Evolutionary conservation across 1,140 invertebrate genomes (phyloP), one percentile per base, ranked within the genome.

Genomic region (Thereuonema tuberculata): DNA sequence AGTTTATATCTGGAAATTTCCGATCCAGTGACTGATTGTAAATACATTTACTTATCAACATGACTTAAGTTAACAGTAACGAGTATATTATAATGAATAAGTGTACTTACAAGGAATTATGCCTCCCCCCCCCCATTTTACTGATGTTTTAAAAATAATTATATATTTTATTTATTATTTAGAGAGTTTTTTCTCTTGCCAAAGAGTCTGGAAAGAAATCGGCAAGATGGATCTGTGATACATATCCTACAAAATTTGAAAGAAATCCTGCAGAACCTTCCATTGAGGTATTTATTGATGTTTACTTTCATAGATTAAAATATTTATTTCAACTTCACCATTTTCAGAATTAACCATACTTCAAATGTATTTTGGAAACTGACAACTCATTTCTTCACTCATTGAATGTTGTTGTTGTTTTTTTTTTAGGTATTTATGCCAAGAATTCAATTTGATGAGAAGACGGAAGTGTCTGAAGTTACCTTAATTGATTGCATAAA

Each of bases 161-260:
- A 5, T 37, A 9, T 37, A n/a, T n/a, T n/a, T 43, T 5, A 21
- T 59, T 59, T 55, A 48, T 20, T 25, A 62, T 77, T 2, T 86
- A 91, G 73, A 71, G 89, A 63, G 74, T 76, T 0, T 93, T 78
- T 76, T 82, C 87, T 5, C 71, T 96, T 63, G 80, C 90, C 2
- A 83, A 85, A 69, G 90, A 93, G 71, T 80, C 89, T 25, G 92
- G 91, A 3, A 80, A 81, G 54, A 93, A 89, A 75, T 84, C 91
- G 48, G 91, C 91, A 1, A 79, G 81, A 60, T 96, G 87, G 85
- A 80, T 95, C 52, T 74, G 82, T 62, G 76, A 88, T 65, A 76
- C 92, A 68, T 85, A 89, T 73, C 69, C 81, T 1, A 78, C 88
- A 3, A 69, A 87, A 50, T 93, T 94, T 72, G 74, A 83, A 55